phyloP scores from a whole-genome alignment of 2,888 invertebrate species.

The Nomada ferruginata region DNA sequence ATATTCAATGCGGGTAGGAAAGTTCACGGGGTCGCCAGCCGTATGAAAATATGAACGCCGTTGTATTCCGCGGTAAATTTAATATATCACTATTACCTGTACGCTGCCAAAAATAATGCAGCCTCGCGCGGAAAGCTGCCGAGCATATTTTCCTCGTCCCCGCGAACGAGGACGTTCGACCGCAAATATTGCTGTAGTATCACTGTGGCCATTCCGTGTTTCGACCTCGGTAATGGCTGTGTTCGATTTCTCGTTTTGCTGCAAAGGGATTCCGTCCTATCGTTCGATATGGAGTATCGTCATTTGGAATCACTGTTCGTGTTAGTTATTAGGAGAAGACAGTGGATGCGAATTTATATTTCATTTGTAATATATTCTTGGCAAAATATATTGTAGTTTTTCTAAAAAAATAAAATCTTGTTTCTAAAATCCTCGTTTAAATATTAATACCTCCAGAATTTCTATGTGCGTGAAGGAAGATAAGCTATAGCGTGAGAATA shows the following conservation, averaged over 20 bases:
- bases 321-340: background rate
- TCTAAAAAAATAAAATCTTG: too few relatives aligned
- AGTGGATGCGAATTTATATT: too few relatives aligned
- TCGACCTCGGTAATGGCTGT: background rate
- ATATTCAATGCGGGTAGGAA: slow-evolving; percentile 51
- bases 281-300: too few relatives aligned
- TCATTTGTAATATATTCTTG: too few relatives aligned
- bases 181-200: slow-evolving; percentile 25
- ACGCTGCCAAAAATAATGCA: slow-evolving; percentile 41
- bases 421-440: too few relatives aligned
- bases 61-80: slow-evolving; percentile 42
- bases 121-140: slow-evolving; percentile 7
- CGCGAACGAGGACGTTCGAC: slow-evolving; percentile 20
- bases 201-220: background rate
- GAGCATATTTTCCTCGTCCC: background rate
- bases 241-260: background rate
- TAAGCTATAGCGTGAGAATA: background rate
- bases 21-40: slow-evolving; percentile 61
- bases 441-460: too few relatives aligned
- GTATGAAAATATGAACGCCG: slow-evolving; percentile 55
- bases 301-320: background rate
- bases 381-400: too few relatives aligned
- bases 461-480: background rate
- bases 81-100: slow-evolving; percentile 47
- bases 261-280: background rate